Conservation (phyloP, 2,113 vertebrate species). For the Tringa solitaria region DNA sequence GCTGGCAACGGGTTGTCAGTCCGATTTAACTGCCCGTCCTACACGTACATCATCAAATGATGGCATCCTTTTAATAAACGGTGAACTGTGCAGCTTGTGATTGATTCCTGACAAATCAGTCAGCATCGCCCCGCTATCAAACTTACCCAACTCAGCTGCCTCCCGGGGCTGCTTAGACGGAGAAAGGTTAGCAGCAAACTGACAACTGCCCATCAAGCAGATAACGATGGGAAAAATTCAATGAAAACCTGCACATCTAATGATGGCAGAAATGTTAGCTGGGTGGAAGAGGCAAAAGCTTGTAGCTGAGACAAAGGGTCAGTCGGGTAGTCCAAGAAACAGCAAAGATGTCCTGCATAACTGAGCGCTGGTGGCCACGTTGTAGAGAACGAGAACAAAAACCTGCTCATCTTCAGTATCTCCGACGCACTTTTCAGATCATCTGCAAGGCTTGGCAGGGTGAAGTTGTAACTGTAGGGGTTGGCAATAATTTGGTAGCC, state of each 20-base stretch:
- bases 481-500: background rate
- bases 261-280: background rate
- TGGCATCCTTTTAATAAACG: background rate
- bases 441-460: background rate
- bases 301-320: background rate
- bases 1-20: background rate
- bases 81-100: background rate
- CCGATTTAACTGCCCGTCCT: background rate
- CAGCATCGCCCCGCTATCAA: background rate
- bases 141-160: background rate
- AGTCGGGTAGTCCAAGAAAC: background rate
- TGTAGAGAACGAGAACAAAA: background rate
- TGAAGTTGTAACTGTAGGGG: background rate
- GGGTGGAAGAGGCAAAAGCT: background rate
- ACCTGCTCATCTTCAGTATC: background rate
- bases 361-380: rapidly evolving
- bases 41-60: background rate
- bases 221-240: background rate
- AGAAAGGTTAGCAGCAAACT: background rate
- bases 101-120: background rate
- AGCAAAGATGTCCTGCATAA: background rate
- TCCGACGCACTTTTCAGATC: rapidly evolving
- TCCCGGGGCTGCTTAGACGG: background rate
- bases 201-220: background rate
- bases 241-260: background rate